phyloP scores from a whole-genome alignment of 35 echinoderm and acorn worm genomes.

The Amphiura filiformis region DNA sequence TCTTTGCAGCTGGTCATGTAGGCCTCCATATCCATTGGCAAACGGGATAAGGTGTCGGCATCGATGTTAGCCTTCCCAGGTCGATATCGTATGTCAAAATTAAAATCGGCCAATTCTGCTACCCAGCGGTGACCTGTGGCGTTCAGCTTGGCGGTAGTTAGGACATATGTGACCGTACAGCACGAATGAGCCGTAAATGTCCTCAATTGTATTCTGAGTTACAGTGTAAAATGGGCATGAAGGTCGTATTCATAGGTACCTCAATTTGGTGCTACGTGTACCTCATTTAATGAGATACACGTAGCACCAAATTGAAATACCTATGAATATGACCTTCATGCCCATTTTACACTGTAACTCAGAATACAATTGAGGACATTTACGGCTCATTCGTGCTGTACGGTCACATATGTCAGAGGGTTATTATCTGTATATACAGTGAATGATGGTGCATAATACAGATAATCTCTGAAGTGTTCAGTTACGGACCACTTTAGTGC shows the following conservation, averaged over 20 bases:
- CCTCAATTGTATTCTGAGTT: no score
- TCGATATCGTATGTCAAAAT: conserved; percentile 60
- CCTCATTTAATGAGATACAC: no score
- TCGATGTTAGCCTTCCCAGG: conserved; percentile 39
- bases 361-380: no score
- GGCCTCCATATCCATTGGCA: conserved; percentile 19
- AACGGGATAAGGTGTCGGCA: conserved; percentile 49
- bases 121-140: conserved; percentile 65
- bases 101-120: conserved; percentile 53
- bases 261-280: no score
- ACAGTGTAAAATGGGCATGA: no score
- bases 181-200: no score
- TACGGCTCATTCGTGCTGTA: no score
- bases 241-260: no score
- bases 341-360: no score
- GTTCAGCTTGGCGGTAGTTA: conserved; percentile 62
- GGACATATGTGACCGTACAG: no score
- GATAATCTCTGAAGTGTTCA: conserved; percentile 62
- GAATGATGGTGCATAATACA: conserved; percentile 57
- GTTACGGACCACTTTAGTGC: conserved; percentile 68
- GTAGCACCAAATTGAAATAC: no score
- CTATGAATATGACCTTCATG: no score
- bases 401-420: conserved; percentile 61
- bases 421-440: conserved; percentile 68
- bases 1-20: conserved; percentile 21